These are phyloP conservation scores for Mesocricetus auratus DNA, from an alignment of 2,113 vertebrate species.

Conservation along the genomic window DNA sequence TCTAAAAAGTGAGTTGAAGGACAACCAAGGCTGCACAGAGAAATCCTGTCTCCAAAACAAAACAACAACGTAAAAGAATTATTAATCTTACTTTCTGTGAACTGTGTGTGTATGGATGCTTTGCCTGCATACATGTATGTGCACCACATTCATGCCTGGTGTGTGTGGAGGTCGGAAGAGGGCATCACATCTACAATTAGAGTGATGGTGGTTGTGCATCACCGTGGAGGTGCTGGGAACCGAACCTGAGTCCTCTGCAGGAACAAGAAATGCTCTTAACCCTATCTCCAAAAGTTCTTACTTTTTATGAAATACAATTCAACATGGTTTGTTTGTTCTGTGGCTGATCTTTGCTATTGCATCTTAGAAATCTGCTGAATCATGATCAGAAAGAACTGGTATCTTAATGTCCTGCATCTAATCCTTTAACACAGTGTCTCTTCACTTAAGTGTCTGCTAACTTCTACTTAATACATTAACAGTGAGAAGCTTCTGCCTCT, in stretches of 20 bases:
- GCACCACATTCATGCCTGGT: neutral
- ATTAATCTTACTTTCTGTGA: neutral
- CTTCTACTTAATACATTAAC: neutral
- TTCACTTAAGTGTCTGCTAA: neutral
- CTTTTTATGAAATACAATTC: neutral
- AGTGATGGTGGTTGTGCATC: neutral
- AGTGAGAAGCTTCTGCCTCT: neutral
- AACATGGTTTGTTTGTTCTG: neutral
- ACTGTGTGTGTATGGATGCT: neutral
- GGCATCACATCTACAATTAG: neutral
- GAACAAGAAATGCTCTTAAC: neutral
- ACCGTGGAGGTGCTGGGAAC: neutral
- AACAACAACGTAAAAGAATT: neutral
- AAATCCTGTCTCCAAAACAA: neutral
- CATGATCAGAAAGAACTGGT: neutral
- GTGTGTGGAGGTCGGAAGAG: neutral
- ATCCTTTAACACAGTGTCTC: neutral
- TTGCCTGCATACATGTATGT: neutral
- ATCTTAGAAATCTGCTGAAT: constrained; percentile 4
- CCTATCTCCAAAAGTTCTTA: neutral
- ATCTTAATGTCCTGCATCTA: neutral
- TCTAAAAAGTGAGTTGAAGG: neutral
- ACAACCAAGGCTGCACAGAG: neutral
- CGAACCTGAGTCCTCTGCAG: neutral
- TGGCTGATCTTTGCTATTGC: neutral